phyloP scores from a whole-genome alignment of 2,888 invertebrate genomes.

The Sclerodermus sp. region DNA sequence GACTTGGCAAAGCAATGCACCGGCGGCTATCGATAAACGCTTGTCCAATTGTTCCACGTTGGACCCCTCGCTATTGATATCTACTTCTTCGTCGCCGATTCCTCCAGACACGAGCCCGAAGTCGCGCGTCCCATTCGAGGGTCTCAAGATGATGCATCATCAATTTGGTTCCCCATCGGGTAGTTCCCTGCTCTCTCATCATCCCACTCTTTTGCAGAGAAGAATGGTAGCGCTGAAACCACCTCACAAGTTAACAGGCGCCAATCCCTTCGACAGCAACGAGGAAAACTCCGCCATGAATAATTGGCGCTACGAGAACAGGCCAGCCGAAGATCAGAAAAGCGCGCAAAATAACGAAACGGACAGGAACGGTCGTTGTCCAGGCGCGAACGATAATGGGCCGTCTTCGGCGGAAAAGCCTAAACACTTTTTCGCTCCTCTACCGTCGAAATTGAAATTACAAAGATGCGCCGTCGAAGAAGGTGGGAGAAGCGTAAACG shows the following conservation, averaged over 20 bases:
- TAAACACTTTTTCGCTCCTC: constrained; percentile 47
- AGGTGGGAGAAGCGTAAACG: constrained; percentile 22
- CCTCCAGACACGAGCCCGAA: constrained; percentile 1
- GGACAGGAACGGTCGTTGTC: constrained; percentile 20
- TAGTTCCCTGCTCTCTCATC: no score
- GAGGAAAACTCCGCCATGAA: no score
- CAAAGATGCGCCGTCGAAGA: constrained; percentile 21
- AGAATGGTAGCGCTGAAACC: neutral
- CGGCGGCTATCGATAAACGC: no score
- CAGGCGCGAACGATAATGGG: constrained; percentile 2
- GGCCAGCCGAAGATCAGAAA: neutral
- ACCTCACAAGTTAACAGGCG: neutral
- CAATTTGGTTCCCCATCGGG: no score
- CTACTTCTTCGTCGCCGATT: neutral
- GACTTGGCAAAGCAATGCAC: constrained; percentile 39
- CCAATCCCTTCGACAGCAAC: neutral
- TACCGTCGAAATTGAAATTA: constrained; percentile 27
- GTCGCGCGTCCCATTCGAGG: constrained; percentile 27
- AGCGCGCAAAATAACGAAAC: neutral
- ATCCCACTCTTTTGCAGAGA: no score
- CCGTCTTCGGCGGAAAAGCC: constrained; percentile 25
- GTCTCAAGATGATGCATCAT: no score
- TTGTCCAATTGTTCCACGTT: no score
- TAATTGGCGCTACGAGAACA: no score
- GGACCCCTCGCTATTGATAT: no score